phyloP scores from a whole-genome alignment of 2,113 vertebrate genomes.

The Mirounga angustirostris region DNA sequence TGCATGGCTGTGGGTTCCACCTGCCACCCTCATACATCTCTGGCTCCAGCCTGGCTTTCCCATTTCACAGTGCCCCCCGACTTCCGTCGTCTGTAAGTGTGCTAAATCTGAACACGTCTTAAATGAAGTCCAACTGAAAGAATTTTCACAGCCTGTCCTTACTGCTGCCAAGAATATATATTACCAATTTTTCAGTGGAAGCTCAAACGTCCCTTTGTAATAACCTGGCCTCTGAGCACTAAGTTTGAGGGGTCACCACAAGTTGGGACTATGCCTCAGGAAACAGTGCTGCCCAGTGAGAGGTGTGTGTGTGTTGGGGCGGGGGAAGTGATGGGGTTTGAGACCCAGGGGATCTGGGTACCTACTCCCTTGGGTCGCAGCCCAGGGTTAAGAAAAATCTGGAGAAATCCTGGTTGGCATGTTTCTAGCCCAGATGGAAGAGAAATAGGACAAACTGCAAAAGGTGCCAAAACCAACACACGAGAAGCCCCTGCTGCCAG shows the following conservation, averaged over 20 bases:
- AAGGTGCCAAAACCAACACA: constrained; percentile 76
- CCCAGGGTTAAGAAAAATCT: constrained; percentile 52
- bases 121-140: constrained; percentile 33
- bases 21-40: neutral
- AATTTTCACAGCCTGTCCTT: constrained; percentile 67
- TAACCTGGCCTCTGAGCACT: neutral
- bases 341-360: neutral
- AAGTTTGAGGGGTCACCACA: neutral
- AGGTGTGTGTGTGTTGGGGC: neutral
- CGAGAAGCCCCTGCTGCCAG: constrained; percentile 65
- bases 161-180: constrained; percentile 74
- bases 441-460: constrained; percentile 60
- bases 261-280: neutral
- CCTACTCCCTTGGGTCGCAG: constrained; percentile 2
- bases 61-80: neutral
- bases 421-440: constrained; percentile 76
- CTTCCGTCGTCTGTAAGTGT: neutral
- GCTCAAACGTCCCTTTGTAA: constrained; percentile 67
- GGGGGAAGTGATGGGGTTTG: neutral
- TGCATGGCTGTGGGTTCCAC: neutral
- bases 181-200: constrained; percentile 72
- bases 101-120: neutral
- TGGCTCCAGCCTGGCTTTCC: neutral
- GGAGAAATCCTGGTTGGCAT: constrained; percentile 76
- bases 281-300: neutral